These are phyloP conservation scores for Agriotes lineatus DNA, from an alignment of 2,888 invertebrate genomes.

Conservation along the genomic window DNA sequence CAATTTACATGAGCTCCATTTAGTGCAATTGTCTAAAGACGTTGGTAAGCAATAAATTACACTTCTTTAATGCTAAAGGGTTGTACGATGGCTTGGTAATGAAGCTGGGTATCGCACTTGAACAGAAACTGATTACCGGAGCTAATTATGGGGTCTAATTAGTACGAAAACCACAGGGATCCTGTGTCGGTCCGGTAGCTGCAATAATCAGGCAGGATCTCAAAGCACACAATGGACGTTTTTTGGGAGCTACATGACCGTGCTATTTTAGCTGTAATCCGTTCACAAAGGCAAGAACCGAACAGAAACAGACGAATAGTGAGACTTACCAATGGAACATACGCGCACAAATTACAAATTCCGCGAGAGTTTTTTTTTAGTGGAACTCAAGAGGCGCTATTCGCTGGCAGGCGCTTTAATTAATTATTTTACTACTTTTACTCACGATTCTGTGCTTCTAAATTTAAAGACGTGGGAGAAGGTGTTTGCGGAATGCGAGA, in stretches of 20 bases:
- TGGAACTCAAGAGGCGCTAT: not conserved
- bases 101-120: constrained; percentile 2
- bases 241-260: constrained; percentile 1
- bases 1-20: too few species aligned
- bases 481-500: constrained; percentile 20
- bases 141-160: constrained; percentile 47
- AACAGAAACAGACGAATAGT: too few species aligned
- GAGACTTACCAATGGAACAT: not conserved
- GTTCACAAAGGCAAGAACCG: too few species aligned
- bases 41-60: too few species aligned
- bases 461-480: constrained; percentile 14
- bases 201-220: not conserved
- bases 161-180: constrained; percentile 38
- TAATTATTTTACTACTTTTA: constrained; percentile 15
- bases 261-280: constrained; percentile 11
- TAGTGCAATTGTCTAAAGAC: too few species aligned
- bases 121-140: constrained; percentile 45
- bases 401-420: constrained; percentile 1
- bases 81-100: too few species aligned
- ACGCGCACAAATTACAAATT: not conserved
- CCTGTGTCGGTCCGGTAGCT: constrained; percentile 24
- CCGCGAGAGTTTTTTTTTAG: not conserved
- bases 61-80: too few species aligned
- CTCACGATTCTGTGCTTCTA: constrained; percentile 8
- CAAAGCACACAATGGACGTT: not conserved